Percentiles rank a stretch among this genome's conserved stretches.
Evolutionary conservation across 2,888 invertebrate species (phyloP).

Genomic region (Kuschelorhynchus macadamiae): DNA sequence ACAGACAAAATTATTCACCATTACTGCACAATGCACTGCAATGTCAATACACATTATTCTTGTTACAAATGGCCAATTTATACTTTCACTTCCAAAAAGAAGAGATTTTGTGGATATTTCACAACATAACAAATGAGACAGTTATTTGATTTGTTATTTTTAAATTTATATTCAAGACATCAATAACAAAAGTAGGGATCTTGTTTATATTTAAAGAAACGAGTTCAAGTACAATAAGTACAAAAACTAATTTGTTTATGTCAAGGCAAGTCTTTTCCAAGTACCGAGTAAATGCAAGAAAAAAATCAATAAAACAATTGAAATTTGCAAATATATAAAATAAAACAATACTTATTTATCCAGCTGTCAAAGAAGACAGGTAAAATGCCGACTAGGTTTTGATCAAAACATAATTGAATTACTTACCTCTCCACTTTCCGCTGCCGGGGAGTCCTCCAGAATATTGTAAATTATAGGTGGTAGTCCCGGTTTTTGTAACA

Average conservation of each 20-base stretch:
- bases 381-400: slow-evolving; percentile 28
- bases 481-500: slow-evolving; percentile 91
- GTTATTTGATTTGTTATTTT: neutral
- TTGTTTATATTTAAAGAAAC: too few species aligned
- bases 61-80: neutral
- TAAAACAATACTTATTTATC: slow-evolving; percentile 26
- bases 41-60: slow-evolving; percentile 22
- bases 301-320: neutral
- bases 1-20: slow-evolving; percentile 48
- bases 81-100: neutral
- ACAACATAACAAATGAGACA: neutral
- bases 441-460: slow-evolving; percentile 93
- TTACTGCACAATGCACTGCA: slow-evolving; percentile 58
- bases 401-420: slow-evolving; percentile 41
- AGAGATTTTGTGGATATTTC: neutral
- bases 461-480: slow-evolving; percentile 95
- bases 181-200: neutral
- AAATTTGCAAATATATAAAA: slow-evolving; percentile 48
- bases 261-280: neutral
- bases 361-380: slow-evolving; percentile 32
- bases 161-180: neutral
- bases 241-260: neutral
- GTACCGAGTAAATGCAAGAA: neutral
- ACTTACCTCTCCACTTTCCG: slow-evolving; percentile 89
- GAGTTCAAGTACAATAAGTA: neutral